Percentiles rank a stretch among this genome's conserved stretches.
Evolutionary conservation across 2,888 invertebrate species (phyloP).

Genomic region (Pseudococcus jackbeardsleyi): DNA sequence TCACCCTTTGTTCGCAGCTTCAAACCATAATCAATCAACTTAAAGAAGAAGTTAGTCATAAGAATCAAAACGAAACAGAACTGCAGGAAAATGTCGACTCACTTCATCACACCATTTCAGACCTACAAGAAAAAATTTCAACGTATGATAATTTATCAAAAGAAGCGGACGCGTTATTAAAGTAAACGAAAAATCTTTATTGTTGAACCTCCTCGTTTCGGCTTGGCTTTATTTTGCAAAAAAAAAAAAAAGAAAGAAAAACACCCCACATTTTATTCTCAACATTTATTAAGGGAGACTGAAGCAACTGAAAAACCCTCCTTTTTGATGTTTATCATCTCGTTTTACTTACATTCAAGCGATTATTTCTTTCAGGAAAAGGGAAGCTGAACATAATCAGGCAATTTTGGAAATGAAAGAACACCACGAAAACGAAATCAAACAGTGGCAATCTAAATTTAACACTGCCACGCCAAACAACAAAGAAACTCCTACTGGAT

Average conservation of each 20-base stretch:
- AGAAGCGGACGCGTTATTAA: constrained; percentile 44
- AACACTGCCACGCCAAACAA: neutral
- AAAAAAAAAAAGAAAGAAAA: too few species aligned
- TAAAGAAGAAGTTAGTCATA: constrained; percentile 36
- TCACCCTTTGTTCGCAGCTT: constrained; percentile 1
- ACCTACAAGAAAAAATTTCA: constrained; percentile 58
- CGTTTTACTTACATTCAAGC: neutral
- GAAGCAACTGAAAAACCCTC: neutral
- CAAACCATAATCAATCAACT: constrained; percentile 25
- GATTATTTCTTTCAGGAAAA: constrained; percentile 57
- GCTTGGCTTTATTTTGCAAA: neutral
- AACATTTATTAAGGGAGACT: neutral
- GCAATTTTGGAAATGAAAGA: constrained; percentile 55
- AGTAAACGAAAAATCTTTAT: constrained; percentile 45
- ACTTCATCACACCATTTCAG: constrained; percentile 46
- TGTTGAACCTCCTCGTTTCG: neutral
- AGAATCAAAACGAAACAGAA: constrained; percentile 4
- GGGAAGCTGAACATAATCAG: constrained; percentile 52
- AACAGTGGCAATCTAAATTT: constrained; percentile 58
- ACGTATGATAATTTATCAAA: constrained; percentile 42
- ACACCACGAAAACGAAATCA: constrained; percentile 61
- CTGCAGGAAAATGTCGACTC: constrained; percentile 51
- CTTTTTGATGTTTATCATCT: constrained; percentile 27
- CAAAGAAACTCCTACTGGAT: constrained; percentile 9
- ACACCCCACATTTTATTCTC: neutral